A percentile compares a stretch with the other conserved stretches of the same genome.
Evolutionary conservation across 64 coral and sea anemone genomes (phyloP).

Genomic region (Dendronephthya gigantea): DNA sequence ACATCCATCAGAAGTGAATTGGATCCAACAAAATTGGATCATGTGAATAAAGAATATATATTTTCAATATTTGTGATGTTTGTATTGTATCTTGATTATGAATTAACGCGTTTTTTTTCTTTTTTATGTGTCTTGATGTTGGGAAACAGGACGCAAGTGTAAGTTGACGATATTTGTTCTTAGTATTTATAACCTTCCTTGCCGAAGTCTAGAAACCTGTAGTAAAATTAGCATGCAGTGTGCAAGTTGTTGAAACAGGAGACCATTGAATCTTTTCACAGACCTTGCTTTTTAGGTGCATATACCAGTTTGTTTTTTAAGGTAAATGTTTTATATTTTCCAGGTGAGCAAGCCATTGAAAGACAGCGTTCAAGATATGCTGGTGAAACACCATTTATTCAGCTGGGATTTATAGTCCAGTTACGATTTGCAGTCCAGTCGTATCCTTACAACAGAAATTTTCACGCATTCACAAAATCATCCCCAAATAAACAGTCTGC

Average conservation of each 20-base stretch:
- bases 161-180: background rate
- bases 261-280: too few relatives aligned
- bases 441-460: background rate
- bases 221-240: too few relatives aligned
- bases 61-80: too few relatives aligned
- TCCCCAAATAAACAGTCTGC: background rate
- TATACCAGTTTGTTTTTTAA: background rate
- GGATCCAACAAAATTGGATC: too few relatives aligned
- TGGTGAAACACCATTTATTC: constrained; percentile 97
- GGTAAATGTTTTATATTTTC: background rate
- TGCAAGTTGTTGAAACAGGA: too few relatives aligned
- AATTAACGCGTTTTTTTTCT: background rate
- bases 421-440: background rate
- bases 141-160: constrained; percentile 1
- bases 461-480: background rate
- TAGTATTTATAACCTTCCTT: background rate
- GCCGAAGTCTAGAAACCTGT: too few relatives aligned
- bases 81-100: background rate
- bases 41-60: too few relatives aligned
- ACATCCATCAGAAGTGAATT: too few relatives aligned
- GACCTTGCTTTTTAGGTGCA: too few relatives aligned
- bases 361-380: constrained; percentile 95
- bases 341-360: constrained; percentile 95
- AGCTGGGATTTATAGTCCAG: constrained; percentile 70
- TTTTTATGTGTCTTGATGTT: background rate